These are phyloP conservation scores for Nephila pilipes DNA, from an alignment of 1,140 invertebrate genomes.

Conservation along the genomic window DNA sequence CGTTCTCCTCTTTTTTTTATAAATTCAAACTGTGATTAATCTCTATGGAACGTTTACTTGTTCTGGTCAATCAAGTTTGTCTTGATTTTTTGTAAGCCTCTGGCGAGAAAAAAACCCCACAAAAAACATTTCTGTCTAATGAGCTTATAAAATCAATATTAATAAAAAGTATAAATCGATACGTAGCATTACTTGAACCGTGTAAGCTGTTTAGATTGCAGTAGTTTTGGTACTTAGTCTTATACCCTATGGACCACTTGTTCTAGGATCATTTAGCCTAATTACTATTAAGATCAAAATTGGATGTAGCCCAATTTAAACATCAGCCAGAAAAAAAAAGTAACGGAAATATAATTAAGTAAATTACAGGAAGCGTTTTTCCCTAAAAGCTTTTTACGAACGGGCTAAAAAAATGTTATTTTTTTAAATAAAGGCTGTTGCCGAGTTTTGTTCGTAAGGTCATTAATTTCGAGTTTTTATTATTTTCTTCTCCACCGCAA, in stretches of 20 bases:
- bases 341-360: conserved; percentile 76
- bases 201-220: conserved; percentile 76
- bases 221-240: conserved; percentile 70
- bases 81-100: conserved; percentile 50
- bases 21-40: conserved; percentile 73
- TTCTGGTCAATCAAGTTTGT: conserved; percentile 77
- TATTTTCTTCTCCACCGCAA: conserved; percentile 74
- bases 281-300: conserved; percentile 77
- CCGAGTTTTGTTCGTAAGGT: conserved; percentile 75
- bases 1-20: conserved; percentile 34
- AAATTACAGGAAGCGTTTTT: conserved; percentile 77
- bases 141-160: conserved; percentile 76
- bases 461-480: conserved; percentile 75
- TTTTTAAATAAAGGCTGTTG: conserved; percentile 77
- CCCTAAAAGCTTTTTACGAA: conserved; percentile 75
- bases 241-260: conserved; percentile 76
- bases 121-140: conserved; percentile 73
- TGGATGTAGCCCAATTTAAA: conserved; percentile 77
- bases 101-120: conserved; percentile 35
- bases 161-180: conserved; percentile 76
- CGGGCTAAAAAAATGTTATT: conserved; percentile 56
- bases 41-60: conserved; percentile 72
- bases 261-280: conserved; percentile 76
- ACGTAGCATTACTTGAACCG: conserved; percentile 50
- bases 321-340: conserved; percentile 70